phyloP scores from a whole-genome alignment of 2,113 vertebrate genomes.

The Coturnix japonica region DNA sequence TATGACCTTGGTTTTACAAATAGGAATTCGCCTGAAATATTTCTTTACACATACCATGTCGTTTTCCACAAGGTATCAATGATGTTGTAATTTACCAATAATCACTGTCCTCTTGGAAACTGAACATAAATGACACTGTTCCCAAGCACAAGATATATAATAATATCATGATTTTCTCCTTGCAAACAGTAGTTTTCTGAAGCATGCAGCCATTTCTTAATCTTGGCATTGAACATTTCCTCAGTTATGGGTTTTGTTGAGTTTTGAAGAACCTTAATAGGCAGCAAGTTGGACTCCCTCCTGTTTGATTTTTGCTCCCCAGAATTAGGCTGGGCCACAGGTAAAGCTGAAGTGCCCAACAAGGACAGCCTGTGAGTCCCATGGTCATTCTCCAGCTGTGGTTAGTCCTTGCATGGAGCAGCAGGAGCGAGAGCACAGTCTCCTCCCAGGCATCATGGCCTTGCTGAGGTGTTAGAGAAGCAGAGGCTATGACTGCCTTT shows the following conservation, averaged over 20 bases:
- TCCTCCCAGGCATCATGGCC: neutral
- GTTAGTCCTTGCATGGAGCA: neutral
- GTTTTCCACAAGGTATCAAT: neutral
- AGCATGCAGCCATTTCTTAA: neutral
- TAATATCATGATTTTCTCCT: neutral
- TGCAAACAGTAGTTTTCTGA: neutral
- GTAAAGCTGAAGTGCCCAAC: neutral
- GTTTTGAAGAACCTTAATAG: neutral
- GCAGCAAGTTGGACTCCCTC: neutral
- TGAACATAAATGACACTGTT: neutral
- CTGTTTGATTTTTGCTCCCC: neutral
- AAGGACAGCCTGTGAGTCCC: accelerated
- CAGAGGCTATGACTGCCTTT: neutral
- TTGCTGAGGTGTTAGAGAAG: neutral
- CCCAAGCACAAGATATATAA: neutral
- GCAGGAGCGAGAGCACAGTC: neutral
- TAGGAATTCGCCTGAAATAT: neutral
- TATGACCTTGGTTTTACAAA: neutral
- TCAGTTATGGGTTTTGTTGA: neutral
- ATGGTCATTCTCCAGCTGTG: accelerated
- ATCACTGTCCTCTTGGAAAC: neutral
- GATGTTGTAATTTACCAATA: neutral
- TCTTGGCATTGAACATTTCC: neutral
- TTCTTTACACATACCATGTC: neutral
- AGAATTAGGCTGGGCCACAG: neutral